These are phyloP conservation scores for Heterotilapia buettikoferi DNA, from an alignment of 2,113 vertebrate genomes.

Conservation along the genomic window DNA sequence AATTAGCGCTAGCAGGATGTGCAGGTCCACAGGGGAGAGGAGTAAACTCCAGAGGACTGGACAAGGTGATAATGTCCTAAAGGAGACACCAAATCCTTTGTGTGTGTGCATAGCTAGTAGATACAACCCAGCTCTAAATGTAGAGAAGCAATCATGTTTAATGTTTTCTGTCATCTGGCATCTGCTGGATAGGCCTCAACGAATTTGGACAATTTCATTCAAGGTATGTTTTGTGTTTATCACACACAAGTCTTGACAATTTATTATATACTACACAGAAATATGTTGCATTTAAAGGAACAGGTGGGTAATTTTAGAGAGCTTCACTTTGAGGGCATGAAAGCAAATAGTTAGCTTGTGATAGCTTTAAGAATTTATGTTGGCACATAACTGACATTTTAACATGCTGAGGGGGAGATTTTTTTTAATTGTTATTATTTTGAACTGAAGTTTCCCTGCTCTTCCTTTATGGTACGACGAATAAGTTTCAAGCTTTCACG, in stretches of 20 bases:
- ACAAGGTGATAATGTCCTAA: constrained; percentile 80
- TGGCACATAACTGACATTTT: neutral
- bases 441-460: neutral
- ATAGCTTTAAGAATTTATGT: neutral
- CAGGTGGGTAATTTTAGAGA: neutral
- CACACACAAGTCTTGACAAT: neutral
- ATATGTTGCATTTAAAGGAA: neutral
- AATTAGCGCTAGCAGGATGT: constrained; percentile 77
- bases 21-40: constrained; percentile 61
- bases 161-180: neutral
- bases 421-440: neutral
- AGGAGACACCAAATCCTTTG: constrained; percentile 63
- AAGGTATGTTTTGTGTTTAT: neutral
- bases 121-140: neutral
- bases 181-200: neutral
- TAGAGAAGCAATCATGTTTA: neutral
- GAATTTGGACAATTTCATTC: neutral
- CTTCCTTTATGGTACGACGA: accelerated
- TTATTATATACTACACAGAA: neutral
- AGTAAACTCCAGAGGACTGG: constrained; percentile 66
- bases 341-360: neutral
- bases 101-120: constrained; percentile 11
- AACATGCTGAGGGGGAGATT: neutral
- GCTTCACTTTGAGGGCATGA: neutral
- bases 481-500: neutral